phyloP scores from a whole-genome alignment of 53 echinoderm and acorn worm genomes.

The Pentamera pediparva region DNA sequence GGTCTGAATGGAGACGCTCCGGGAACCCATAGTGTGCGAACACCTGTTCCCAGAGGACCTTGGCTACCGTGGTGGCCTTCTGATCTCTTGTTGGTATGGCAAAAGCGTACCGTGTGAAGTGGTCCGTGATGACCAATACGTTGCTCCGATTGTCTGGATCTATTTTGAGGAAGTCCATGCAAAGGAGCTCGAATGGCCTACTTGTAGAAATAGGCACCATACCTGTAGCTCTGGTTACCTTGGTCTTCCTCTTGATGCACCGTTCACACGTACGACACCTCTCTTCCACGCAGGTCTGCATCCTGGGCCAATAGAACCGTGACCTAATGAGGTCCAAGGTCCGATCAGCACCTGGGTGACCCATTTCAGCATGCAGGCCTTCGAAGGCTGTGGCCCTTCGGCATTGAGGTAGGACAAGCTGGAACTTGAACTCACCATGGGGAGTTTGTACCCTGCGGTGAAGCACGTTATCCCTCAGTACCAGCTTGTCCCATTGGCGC shows the following conservation, averaged over 20 bases:
- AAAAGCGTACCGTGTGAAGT: constrained; percentile 15
- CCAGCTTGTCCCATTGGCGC: constrained; percentile 18
- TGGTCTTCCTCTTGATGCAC: constrained; percentile 27
- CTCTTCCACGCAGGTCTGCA: constrained; percentile 40
- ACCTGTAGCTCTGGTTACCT: constrained; percentile 1
- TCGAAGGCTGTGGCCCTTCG: constrained; percentile 22
- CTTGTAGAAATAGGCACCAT: constrained; percentile 27
- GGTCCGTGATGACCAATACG: constrained; percentile 1
- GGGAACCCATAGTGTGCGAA: constrained; percentile 16
- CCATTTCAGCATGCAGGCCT: constrained; percentile 47
- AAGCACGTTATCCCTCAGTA: constrained; percentile 17
- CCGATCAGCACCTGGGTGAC: constrained; percentile 48
- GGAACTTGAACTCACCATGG: neutral
- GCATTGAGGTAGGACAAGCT: constrained; percentile 4
- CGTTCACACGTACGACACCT: constrained; percentile 34
- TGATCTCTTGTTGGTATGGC: constrained; percentile 34
- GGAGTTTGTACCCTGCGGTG: neutral
- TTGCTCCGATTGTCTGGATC: neutral
- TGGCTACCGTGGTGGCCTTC: constrained; percentile 40
- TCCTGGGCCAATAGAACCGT: constrained; percentile 58
- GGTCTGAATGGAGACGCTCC: constrained; percentile 33
- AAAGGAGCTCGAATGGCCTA: constrained; percentile 34
- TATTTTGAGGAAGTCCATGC: neutral
- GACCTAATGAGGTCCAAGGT: constrained; percentile 46
- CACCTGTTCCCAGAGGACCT: constrained; percentile 28